Conservation (phyloP, 1,140 invertebrate species). For the Centruroides vittatus region DNA sequence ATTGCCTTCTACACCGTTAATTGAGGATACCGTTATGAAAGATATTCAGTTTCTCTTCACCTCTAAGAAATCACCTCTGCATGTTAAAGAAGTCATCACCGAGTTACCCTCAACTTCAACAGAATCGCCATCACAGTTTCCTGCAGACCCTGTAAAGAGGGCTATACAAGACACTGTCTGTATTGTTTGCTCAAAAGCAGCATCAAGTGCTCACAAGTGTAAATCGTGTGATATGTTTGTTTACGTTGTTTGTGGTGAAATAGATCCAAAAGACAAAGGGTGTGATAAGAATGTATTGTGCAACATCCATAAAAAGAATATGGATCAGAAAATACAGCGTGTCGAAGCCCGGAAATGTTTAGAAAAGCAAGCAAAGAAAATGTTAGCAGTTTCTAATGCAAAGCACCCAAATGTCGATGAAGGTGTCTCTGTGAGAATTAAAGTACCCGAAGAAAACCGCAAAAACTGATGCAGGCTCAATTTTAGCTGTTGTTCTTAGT, state of each 20-base stretch:
- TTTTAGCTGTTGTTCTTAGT: slow-evolving; percentile 7
- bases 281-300: slow-evolving; percentile 12
- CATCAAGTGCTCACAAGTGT: slow-evolving; percentile 13
- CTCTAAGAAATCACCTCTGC: slow-evolving; percentile 12
- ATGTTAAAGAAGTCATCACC: slow-evolving; percentile 11
- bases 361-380: slow-evolving; percentile 4
- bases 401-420: slow-evolving; percentile 4
- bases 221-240: slow-evolving; percentile 14
- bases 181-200: slow-evolving; percentile 13
- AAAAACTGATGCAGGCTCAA: slow-evolving; percentile 4
- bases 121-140: slow-evolving; percentile 8
- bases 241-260: slow-evolving; percentile 10
- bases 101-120: slow-evolving; percentile 10
- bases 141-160: background rate
- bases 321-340: slow-evolving; percentile 9
- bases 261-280: slow-evolving; percentile 5
- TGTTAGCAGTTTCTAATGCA: slow-evolving; percentile 9
- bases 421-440: slow-evolving; percentile 11
- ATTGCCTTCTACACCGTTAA: slow-evolving; percentile 5
- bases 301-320: slow-evolving; percentile 13
- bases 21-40: slow-evolving; percentile 7
- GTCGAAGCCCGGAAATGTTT: slow-evolving; percentile 8
- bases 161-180: background rate
- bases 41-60: slow-evolving; percentile 9
- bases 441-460: slow-evolving; percentile 6